Evolutionary conservation across 2,888 invertebrate species (phyloP).

Genomic region (Hofmannophila pseudospretella): DNA sequence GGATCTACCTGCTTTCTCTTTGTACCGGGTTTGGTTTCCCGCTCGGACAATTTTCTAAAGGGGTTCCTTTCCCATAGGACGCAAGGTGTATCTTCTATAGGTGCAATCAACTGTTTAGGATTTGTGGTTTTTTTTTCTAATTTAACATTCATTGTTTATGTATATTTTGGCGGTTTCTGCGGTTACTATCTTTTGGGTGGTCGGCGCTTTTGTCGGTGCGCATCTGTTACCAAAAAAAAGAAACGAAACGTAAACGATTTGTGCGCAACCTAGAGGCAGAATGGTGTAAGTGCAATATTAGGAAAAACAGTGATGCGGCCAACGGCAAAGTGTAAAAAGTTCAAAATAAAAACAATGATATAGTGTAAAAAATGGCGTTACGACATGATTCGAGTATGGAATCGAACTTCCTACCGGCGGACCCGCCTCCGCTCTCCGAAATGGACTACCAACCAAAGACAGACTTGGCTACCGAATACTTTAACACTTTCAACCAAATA

Average conservation of each 20-base stretch:
- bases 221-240: background rate
- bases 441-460: constrained; percentile 50
- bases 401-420: constrained; percentile 71
- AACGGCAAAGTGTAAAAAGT: constrained; percentile 48
- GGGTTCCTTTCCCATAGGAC: constrained; percentile 23
- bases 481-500: constrained; percentile 69
- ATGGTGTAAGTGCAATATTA: constrained; percentile 1
- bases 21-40: constrained; percentile 26
- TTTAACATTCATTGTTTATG: constrained; percentile 9
- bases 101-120: constrained; percentile 10
- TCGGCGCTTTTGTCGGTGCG: background rate
- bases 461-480: constrained; percentile 63
- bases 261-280: constrained; percentile 4
- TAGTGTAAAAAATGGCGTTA: constrained; percentile 38
- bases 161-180: constrained; percentile 5
- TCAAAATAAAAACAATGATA: constrained; percentile 43
- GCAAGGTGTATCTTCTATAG: constrained; percentile 21
- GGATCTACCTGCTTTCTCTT: constrained; percentile 9
- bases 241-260: constrained; percentile 20
- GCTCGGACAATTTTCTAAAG: constrained; percentile 18
- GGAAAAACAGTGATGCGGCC: constrained; percentile 42
- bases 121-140: constrained; percentile 6
- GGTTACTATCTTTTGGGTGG: constrained; percentile 4
- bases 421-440: constrained; percentile 74
- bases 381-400: constrained; percentile 66